Conservation (phyloP, 2,113 vertebrate species). For the Calyptommatus sinebrachiatus region DNA sequence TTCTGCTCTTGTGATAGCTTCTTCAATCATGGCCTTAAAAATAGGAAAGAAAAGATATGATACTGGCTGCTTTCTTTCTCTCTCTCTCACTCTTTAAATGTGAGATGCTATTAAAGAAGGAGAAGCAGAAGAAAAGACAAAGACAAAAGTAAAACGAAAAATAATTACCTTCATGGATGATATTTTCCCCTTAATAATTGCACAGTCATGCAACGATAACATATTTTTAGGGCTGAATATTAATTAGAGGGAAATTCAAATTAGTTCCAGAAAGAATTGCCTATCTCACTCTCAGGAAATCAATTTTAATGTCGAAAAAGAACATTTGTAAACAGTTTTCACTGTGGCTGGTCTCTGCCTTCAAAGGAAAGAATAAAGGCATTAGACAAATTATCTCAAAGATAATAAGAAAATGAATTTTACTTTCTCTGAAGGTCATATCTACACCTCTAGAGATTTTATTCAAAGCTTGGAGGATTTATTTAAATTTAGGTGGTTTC, state of each 20-base stretch:
- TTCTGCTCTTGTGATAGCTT: conserved; percentile 63
- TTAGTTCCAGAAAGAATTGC: conserved; percentile 72
- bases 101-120: conserved; percentile 45
- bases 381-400: conserved; percentile 60
- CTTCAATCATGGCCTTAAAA: conserved; percentile 74
- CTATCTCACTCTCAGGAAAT: conserved; percentile 70
- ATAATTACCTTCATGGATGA: conserved; percentile 63
- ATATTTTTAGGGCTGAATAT: conserved; percentile 72
- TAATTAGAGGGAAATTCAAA: conserved; percentile 74
- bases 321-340: conserved; percentile 70
- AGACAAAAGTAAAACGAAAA: conserved; percentile 33
- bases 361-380: conserved; percentile 49
- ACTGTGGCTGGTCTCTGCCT: conserved; percentile 49
- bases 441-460: conserved; percentile 50
- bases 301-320: conserved; percentile 68
- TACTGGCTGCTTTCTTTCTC: conserved; percentile 6
- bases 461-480: conserved; percentile 53
- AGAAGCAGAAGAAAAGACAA: neutral
- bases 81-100: neutral
- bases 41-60: conserved; percentile 31
- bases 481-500: conserved; percentile 17
- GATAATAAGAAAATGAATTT: conserved; percentile 62
- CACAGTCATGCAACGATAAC: conserved; percentile 74
- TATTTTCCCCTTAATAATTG: conserved; percentile 68
- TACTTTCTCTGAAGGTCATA: conserved; percentile 62